Evolutionary conservation across 1,140 invertebrate genomes (phyloP), one percentile per base, ranked within the genome.

Genomic region (Cotesia typhae): DNA sequence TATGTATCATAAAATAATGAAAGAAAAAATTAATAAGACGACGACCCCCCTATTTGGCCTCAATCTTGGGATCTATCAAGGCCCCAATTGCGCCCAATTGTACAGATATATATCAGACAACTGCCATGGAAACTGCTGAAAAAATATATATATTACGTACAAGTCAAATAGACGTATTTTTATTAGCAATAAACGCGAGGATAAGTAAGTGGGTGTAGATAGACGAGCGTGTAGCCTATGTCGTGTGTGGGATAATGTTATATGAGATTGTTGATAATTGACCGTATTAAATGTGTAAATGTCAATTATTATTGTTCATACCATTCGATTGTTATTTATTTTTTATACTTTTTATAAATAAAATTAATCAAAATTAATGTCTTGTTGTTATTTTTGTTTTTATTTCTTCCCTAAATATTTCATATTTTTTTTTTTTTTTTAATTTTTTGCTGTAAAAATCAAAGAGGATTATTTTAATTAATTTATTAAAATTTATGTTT

Each of bases 81-180:
- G 75, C 75, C 66, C 67, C 78, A 80, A 81, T 81, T 81, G 77
- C 35, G 73, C 63, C 77, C 72, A 74, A 76, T 78, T 76, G 76
- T 75, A 67, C 59, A 64, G 67, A 65, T 47, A 47, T 47, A 47
- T 47, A 47, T 47, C 65, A 66, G 36, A 69, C 72, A 66, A 80
- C 79, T 79, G 80, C 76, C 78, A 76, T 79, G 74, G 76, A 78
- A 81, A 68, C 41, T 57, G 52, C 51, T 71, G 35, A 73, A 64
- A 66, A 52, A 61, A 70, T 60, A 63, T 12, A 10, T 55, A 63
- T 63, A 64, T 20, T 3, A 4, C 6, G 4, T 17, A 57, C 38
- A 35, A 12, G 52, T 14, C 28, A n/a, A 53, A 74, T 68, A 66
- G 3, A 9, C 36, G 20, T 38, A 41, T 74, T 70, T 14, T 14